These are phyloP conservation scores for Nephrotoma guestfalica DNA, from an alignment of 2,888 invertebrate genomes.

Conservation along the genomic window DNA sequence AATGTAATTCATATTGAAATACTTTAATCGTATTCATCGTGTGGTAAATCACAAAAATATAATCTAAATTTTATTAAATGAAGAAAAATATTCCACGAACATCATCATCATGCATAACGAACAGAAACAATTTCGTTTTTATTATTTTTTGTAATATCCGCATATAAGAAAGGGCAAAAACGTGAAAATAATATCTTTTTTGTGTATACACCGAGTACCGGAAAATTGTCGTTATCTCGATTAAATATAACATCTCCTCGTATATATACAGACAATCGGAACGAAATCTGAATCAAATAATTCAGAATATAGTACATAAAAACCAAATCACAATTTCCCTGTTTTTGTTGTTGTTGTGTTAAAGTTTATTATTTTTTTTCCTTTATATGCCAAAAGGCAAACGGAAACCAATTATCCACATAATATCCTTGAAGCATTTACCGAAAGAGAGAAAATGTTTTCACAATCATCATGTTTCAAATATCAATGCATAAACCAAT, in stretches of 20 bases:
- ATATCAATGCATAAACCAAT: neutral
- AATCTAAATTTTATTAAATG: neutral
- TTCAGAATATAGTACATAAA: neutral
- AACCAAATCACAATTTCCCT: neutral
- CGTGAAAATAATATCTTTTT: neutral
- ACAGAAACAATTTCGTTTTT: neutral
- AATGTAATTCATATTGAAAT: too few species aligned
- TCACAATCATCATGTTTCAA: neutral
- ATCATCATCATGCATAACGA: neutral
- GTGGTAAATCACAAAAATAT: too few species aligned
- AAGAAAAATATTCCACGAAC: neutral
- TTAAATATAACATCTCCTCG: neutral
- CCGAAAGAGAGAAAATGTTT: neutral
- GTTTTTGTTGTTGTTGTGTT: neutral
- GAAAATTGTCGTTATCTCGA: neutral
- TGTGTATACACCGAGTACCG: neutral
- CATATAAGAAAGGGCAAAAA: neutral
- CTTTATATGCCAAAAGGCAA: neutral
- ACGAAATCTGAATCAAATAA: neutral
- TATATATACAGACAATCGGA: neutral
- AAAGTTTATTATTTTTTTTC: neutral
- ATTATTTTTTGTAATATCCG: neutral
- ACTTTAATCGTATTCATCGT: too few species aligned
- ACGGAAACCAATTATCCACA: neutral
- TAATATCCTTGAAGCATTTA: neutral